These are phyloP conservation scores for Plectrocnemia conspersa DNA, from an alignment of 1,140 invertebrate species.

Conservation along the genomic window DNA sequence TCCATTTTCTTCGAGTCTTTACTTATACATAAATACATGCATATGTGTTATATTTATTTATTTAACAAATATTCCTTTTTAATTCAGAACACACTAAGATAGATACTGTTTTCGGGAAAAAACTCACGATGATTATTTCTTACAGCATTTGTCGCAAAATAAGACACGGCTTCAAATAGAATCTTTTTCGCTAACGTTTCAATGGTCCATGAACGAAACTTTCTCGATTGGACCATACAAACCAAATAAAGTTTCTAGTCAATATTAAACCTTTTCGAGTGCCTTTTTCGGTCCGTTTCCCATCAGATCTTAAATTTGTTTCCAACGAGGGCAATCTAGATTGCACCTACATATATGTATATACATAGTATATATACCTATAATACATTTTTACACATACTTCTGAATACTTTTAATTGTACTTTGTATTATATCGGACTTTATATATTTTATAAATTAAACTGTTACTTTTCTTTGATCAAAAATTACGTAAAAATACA, in stretches of 20 bases:
- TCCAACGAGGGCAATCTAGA: no score
- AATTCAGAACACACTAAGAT: neutral
- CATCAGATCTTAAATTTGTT: no score
- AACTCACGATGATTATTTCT: neutral
- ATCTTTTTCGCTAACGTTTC: neutral
- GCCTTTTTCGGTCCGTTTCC: no score
- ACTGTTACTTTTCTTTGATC: no score
- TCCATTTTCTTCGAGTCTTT: no score
- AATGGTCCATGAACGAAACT: neutral
- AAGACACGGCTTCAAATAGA: neutral
- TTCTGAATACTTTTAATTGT: no score
- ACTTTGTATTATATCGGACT: no score
- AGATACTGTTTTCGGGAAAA: neutral
- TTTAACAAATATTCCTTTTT: neutral
- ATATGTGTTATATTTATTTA: neutral
- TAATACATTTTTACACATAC: no score
- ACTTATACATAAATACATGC: neutral
- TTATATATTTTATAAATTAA: no score
- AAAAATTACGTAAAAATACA: no score
- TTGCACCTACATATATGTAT: no score
- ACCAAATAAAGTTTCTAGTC: slow-evolving; percentile 2
- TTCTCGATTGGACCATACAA: neutral
- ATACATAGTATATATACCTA: no score
- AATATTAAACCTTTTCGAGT: neutral
- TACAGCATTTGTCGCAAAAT: neutral